phyloP scores from a whole-genome alignment of 2,888 invertebrate species.

The Eupeodes luniger region DNA sequence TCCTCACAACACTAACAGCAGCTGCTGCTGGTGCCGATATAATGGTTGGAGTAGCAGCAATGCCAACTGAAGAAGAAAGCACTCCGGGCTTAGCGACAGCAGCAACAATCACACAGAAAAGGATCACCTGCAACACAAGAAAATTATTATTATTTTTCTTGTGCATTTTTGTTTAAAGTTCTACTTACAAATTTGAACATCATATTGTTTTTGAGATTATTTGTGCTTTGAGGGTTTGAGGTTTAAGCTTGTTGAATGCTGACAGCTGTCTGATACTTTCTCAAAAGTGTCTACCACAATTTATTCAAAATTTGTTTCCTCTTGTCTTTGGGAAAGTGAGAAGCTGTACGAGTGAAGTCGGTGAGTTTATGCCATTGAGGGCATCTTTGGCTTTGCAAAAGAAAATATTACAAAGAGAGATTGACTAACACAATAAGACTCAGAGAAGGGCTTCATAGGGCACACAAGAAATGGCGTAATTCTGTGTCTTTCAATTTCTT shows the following conservation, averaged over 20 bases:
- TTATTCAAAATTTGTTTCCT: neutral
- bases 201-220: neutral
- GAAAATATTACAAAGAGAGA: neutral
- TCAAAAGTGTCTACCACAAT: neutral
- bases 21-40: conserved; percentile 7
- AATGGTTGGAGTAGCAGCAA: conserved; percentile 40
- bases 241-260: neutral
- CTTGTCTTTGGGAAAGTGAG: neutral
- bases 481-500: neutral
- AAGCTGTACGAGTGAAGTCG: neutral
- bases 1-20: conserved; percentile 5
- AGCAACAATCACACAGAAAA: conserved; percentile 33
- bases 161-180: too few species aligned
- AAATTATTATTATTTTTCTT: neutral
- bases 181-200: conserved; percentile 15
- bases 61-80: conserved; percentile 16
- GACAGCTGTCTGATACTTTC: conserved; percentile 16
- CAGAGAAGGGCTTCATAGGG: neutral
- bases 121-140: conserved; percentile 25
- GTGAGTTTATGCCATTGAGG: too few species aligned
- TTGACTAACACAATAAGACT: neutral
- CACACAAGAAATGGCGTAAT: neutral
- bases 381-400: neutral
- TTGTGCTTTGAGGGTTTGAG: neutral
- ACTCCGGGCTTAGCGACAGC: conserved; percentile 50